phyloP scores from a whole-genome alignment of 2,797 vertebrate genomes.

The Anguilla pacifica region DNA sequence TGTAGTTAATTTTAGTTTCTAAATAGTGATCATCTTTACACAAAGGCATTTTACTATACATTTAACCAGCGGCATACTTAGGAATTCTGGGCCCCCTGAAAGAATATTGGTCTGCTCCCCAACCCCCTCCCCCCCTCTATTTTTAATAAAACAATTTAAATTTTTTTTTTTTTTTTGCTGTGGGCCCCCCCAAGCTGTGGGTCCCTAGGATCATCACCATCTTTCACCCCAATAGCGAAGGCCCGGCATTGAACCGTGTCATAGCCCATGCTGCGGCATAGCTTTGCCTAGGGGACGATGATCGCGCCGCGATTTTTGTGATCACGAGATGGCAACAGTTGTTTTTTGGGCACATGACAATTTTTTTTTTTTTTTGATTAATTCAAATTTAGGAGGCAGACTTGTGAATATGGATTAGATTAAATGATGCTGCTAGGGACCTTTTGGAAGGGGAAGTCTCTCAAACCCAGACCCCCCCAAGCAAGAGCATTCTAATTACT shows the following conservation, averaged over 20 bases:
- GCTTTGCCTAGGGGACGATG: background rate
- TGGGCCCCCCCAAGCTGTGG: no score
- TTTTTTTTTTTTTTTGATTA: background rate
- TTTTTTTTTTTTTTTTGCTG: no score
- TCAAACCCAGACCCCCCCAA: background rate
- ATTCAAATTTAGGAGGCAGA: background rate
- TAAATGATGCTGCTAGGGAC: background rate
- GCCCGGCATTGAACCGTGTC: background rate
- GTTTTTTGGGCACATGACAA: background rate
- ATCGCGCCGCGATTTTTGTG: conserved; percentile 11
- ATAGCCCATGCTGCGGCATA: background rate
- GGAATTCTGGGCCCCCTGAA: no score
- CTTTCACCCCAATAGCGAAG: no score
- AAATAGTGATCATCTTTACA: background rate
- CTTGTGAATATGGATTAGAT: background rate
- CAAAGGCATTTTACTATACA: background rate
- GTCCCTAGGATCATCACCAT: no score
- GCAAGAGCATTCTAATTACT: conserved; percentile 17
- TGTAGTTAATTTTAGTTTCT: background rate
- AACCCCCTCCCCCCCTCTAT: no score
- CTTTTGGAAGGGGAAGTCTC: background rate
- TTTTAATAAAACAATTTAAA: no score
- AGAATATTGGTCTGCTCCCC: no score
- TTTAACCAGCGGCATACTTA: no score
- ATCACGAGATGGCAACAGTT: conserved; percentile 18